phyloP scores from a whole-genome alignment of 2,797 vertebrate genomes.

The Cryptoblepharus egeriae region DNA sequence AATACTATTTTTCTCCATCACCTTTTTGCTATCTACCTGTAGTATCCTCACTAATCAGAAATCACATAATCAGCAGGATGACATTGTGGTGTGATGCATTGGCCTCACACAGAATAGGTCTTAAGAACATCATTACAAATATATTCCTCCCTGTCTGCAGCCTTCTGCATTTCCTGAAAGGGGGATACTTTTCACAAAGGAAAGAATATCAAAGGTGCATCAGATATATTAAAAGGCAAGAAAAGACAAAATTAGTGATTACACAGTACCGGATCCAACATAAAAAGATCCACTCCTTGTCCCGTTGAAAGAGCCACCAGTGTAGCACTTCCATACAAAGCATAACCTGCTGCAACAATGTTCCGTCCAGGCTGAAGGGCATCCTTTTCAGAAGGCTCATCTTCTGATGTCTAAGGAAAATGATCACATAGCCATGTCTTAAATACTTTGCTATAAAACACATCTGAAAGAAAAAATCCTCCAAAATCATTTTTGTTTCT shows the following conservation, averaged over 20 bases:
- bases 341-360: slow-evolving; percentile 94
- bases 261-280: slow-evolving; percentile 90
- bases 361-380: slow-evolving; percentile 87
- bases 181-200: background rate
- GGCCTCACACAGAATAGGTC: background rate
- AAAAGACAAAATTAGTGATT: background rate
- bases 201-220: background rate
- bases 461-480: background rate
- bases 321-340: slow-evolving; percentile 93
- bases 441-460: background rate
- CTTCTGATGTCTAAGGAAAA: slow-evolving; percentile 79
- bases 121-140: background rate
- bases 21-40: background rate
- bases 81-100: background rate
- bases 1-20: background rate
- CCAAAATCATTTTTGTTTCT: no score
- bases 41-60: background rate
- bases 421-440: background rate
- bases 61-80: background rate
- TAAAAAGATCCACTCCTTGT: slow-evolving; percentile 93
- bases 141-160: background rate
- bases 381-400: slow-evolving; percentile 86
- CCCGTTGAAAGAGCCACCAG: slow-evolving; percentile 93
- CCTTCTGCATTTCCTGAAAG: background rate
- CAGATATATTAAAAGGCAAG: background rate